Evolutionary conservation across 2,888 invertebrate genomes (phyloP).

Genomic region (Ectobius pallidus): DNA sequence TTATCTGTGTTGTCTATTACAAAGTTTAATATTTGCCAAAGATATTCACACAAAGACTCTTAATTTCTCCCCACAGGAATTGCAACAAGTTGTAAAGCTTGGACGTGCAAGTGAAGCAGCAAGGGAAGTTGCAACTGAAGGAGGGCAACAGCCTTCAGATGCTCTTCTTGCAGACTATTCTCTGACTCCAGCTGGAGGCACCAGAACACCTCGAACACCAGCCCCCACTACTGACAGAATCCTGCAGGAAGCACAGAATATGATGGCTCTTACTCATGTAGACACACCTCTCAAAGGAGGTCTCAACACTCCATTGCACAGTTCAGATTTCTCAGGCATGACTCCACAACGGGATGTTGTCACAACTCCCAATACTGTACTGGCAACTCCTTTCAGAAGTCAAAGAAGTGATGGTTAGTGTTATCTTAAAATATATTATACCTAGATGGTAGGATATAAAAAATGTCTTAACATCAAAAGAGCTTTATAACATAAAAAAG

Average conservation of each 20-base stretch:
- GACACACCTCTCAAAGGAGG: slow-evolving; percentile 97
- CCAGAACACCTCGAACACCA: slow-evolving; percentile 81
- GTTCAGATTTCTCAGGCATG: slow-evolving; percentile 86
- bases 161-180: slow-evolving; percentile 91
- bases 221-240: slow-evolving; percentile 81
- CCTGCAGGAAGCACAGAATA: slow-evolving; percentile 95
- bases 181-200: slow-evolving; percentile 68
- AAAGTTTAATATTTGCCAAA: too few species aligned
- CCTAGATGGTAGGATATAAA: too few species aligned
- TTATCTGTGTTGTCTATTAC: too few species aligned
- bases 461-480: too few species aligned
- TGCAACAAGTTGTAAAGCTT: slow-evolving; percentile 90
- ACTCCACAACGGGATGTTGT: slow-evolving; percentile 73
- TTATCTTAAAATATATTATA: not conserved
- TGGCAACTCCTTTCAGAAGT: slow-evolving; percentile 82
- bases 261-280: slow-evolving; percentile 97
- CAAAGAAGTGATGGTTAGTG: slow-evolving; percentile 45
- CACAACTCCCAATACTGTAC: slow-evolving; percentile 89
- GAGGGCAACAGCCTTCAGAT: slow-evolving; percentile 75
- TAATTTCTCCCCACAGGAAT: too few species aligned
- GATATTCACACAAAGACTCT: too few species aligned
- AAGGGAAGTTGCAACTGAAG: slow-evolving; percentile 72
- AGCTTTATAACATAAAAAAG: too few species aligned
- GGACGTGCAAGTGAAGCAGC: slow-evolving; percentile 84
- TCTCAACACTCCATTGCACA: slow-evolving; percentile 89